Evolutionary conservation across 1,140 invertebrate species (phyloP).

Genomic region (Hyles euphorbiae): DNA sequence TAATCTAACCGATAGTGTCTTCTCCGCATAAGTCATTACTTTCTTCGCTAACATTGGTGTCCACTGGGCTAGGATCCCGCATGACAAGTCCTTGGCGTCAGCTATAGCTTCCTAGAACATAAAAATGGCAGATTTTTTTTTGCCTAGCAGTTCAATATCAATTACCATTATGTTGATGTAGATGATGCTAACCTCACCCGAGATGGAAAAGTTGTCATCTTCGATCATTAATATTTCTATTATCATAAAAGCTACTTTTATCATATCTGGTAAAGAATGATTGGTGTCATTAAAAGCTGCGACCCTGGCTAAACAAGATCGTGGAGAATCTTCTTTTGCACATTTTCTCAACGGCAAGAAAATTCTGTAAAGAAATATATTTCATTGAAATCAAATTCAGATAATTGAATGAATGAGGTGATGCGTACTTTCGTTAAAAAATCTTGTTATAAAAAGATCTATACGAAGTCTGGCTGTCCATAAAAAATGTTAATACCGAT

Average conservation of each 20-base stretch:
- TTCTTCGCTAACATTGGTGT: constrained; percentile 66
- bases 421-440: no score
- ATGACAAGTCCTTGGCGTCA: constrained; percentile 58
- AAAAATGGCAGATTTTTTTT: constrained; percentile 17
- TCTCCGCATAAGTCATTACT: constrained; percentile 67
- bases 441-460: no score
- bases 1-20: constrained; percentile 71
- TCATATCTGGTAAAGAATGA: constrained; percentile 32
- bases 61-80: constrained; percentile 61
- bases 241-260: constrained; percentile 38
- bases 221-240: constrained; percentile 35
- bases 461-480: no score
- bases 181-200: constrained; percentile 1
- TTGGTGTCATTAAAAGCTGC: constrained; percentile 35
- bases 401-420: no score
- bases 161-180: not conserved
- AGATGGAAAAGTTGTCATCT: constrained; percentile 33
- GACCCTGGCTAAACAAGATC: constrained; percentile 42
- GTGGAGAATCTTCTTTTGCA: constrained; percentile 28
- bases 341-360: constrained; percentile 47
- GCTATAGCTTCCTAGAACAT: constrained; percentile 48
- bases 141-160: not conserved
- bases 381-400: no score
- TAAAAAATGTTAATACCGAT: no score
- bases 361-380: constrained; percentile 31